Evolutionary conservation across 1,140 invertebrate genomes (phyloP).

Genomic region (Centruroides vittatus): DNA sequence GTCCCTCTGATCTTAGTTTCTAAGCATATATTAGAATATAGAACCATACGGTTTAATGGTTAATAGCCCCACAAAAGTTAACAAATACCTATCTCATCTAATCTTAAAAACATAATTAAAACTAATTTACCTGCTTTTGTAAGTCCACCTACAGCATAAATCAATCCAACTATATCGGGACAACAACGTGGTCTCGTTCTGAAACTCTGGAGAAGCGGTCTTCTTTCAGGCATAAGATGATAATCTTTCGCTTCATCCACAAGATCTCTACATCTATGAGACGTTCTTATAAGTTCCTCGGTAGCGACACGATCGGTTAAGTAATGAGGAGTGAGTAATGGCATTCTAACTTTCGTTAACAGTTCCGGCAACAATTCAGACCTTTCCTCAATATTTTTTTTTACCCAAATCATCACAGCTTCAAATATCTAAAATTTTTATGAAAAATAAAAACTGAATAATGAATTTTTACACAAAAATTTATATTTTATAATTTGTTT

Average conservation of each 20-base stretch:
- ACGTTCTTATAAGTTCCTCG: slow-evolving; percentile 61
- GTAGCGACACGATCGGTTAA: slow-evolving; percentile 65
- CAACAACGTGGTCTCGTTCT: slow-evolving; percentile 58
- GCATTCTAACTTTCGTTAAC: slow-evolving; percentile 58
- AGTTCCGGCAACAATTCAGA: slow-evolving; percentile 48
- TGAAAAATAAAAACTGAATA: not conserved
- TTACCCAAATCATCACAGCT: slow-evolving; percentile 67
- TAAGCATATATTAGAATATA: too few relatives aligned
- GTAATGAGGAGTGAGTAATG: slow-evolving; percentile 65
- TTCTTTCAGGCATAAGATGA: slow-evolving; percentile 67
- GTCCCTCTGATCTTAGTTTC: too few relatives aligned
- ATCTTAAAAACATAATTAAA: too few relatives aligned
- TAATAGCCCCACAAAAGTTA: too few relatives aligned
- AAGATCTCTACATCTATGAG: slow-evolving; percentile 60
- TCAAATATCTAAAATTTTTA: slow-evolving; percentile 54
- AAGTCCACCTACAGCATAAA: slow-evolving; percentile 76
- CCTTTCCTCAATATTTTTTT: slow-evolving; percentile 44
- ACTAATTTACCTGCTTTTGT: slow-evolving; percentile 49
- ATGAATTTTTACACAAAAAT: not conserved
- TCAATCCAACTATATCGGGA: slow-evolving; percentile 55
- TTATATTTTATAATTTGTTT: not conserved
- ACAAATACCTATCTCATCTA: too few relatives aligned
- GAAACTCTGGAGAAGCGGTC: slow-evolving; percentile 56
- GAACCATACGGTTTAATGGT: too few relatives aligned
- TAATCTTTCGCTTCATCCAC: slow-evolving; percentile 71